phyloP scores from a whole-genome alignment of 2,113 vertebrate species.

The Lathamus discolor region DNA sequence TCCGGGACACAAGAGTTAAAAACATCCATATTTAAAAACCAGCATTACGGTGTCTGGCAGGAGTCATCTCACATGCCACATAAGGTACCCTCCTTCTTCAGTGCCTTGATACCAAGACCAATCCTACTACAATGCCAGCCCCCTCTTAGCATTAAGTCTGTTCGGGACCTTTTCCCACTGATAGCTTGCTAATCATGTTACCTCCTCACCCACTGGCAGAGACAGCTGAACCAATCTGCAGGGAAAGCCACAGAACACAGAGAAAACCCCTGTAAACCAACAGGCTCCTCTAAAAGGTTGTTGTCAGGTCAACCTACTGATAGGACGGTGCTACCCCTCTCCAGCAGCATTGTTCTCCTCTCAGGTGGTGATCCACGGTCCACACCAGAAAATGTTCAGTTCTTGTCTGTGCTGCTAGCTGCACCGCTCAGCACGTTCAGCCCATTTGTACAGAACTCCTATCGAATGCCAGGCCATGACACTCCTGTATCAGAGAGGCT shows the following conservation, averaged over 20 bases:
- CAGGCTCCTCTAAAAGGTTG: not conserved
- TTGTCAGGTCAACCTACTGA: not conserved
- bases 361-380: not conserved
- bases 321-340: not conserved
- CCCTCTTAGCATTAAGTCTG: not conserved
- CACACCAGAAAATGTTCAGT: not conserved
- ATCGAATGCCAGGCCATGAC: not conserved
- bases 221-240: not conserved
- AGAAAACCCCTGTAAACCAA: not conserved
- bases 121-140: not conserved
- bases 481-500: not conserved
- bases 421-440: not conserved
- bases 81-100: not conserved
- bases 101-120: not conserved
- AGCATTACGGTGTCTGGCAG: not conserved
- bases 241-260: not conserved
- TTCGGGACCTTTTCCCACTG: not conserved
- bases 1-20: not conserved
- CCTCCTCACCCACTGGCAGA: not conserved
- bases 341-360: not conserved
- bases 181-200: not conserved
- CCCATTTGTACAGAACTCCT: accelerated
- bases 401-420: not conserved
- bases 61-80: not conserved
- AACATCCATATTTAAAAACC: not conserved